Percentiles rank a stretch among this genome's conserved stretches.
These are phyloP conservation scores for Enteromius treurensis DNA, from an alignment of 2,797 vertebrate genomes.

Conservation along the genomic window DNA sequence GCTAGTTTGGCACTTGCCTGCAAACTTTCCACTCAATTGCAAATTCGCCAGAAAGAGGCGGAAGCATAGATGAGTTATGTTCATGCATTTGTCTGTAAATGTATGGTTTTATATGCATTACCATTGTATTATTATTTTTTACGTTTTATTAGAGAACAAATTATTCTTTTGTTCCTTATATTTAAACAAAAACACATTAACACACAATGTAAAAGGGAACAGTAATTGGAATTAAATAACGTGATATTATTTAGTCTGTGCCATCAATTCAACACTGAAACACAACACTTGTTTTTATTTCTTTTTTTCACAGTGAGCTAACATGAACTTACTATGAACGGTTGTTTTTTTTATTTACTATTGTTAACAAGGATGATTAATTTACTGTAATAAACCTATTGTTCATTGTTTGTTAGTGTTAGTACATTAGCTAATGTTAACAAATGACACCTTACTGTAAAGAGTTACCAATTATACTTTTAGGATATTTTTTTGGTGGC, in stretches of 20 bases:
- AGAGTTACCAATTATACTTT: too few species aligned
- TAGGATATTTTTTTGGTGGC: neutral
- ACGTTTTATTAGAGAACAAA: neutral
- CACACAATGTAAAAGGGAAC: neutral
- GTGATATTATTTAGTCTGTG: neutral
- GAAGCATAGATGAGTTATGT: neutral
- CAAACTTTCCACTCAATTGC: constrained; percentile 21
- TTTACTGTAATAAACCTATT: too few species aligned
- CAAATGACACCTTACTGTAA: too few species aligned
- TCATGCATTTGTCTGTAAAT: neutral
- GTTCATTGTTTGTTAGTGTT: too few species aligned
- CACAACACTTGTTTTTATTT: neutral
- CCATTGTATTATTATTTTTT: neutral
- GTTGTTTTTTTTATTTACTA: too few species aligned
- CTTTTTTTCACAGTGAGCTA: too few species aligned
- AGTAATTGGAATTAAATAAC: too few species aligned
- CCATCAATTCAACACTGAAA: neutral
- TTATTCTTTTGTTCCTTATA: neutral
- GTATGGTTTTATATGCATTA: neutral
- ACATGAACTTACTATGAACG: too few species aligned
- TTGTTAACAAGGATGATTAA: too few species aligned
- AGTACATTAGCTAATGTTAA: too few species aligned
- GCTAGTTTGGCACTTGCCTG: constrained; percentile 46
- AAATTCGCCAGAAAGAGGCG: neutral
- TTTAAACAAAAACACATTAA: constrained; percentile 5